Base-by-base conservation (phyloP, 1,140 invertebrate species). In the Ooceraea biroi region DNA sequence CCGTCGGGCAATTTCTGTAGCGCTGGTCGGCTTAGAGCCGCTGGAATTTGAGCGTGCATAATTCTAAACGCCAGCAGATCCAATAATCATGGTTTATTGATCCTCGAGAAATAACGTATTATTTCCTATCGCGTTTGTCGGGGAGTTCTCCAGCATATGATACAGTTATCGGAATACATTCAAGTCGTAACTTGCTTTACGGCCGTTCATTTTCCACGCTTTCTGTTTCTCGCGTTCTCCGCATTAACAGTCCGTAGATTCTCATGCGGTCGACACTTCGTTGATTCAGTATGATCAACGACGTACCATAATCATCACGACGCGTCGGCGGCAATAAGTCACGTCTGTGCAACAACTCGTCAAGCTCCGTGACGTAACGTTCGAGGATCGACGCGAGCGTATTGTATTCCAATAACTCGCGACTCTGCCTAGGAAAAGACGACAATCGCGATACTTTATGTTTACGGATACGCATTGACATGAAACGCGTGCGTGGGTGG, bases 361-460 rank as follows among this genome's bases (percentile, higher is more conserved):
- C 46, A 30, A 50, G 22, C 14, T 12, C 7, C 61, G 44, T 44
- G 27, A 50, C 12, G 27, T 36, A 65, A 55, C 41, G 19, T 65
- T 22, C 36, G 22, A 74, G 52, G 68, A 44, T 82, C 68, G 72
- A 86, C 61, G 12, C 44, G 58, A 85, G 57, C 65, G 57, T 57
- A 84, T 84, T 73, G 82, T 69, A 71, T 84, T 61, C 27, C 84
- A 66, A 84, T 84, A 85, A 48, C 52, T 66, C 57, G 58, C 41
- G 30, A 19, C 76, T 72, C 63, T 58, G 48, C 76, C 76, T 50
- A 30, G 69, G 72, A 82, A 83, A 76, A 74, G 68, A 80, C 73
- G 80, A 66, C 78, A 80, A 88, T 88, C 87, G 84, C 48, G 78
- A 78, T 82, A 84, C 50, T 88, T 86, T 84, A 88, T 55, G 63